Evolutionary conservation across 1,140 invertebrate genomes (phyloP).

Genomic region (Thaumatotibia leucotreta): DNA sequence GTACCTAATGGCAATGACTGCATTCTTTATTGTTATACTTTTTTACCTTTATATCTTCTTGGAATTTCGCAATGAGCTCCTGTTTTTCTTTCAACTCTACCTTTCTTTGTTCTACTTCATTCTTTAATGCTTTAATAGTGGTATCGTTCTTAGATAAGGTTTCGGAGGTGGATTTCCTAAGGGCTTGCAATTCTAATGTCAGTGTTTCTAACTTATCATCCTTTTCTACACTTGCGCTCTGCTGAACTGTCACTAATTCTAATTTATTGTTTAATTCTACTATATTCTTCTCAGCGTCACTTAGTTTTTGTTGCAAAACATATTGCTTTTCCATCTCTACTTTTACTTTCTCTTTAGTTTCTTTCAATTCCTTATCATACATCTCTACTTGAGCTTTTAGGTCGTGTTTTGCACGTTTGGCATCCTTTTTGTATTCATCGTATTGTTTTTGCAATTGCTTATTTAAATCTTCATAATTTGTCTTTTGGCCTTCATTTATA

Average conservation of each 20-base stretch:
- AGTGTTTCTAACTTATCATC: constrained; percentile 64
- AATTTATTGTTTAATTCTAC: constrained; percentile 62
- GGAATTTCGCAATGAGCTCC: constrained; percentile 54
- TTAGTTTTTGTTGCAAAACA: constrained; percentile 57
- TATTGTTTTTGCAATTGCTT: constrained; percentile 64
- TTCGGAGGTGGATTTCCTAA: constrained; percentile 45
- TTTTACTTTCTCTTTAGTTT: constrained; percentile 73
- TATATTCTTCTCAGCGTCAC: constrained; percentile 57
- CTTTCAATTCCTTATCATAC: constrained; percentile 61
- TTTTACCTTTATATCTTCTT: constrained; percentile 66
- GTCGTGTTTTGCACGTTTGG: constrained; percentile 56
- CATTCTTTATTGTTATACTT: too few relatives aligned
- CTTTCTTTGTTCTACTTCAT: constrained; percentile 56
- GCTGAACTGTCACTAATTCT: constrained; percentile 58
- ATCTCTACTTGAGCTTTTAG: constrained; percentile 57
- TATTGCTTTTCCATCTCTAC: constrained; percentile 67
- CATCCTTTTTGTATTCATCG: constrained; percentile 68
- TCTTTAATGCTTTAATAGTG: constrained; percentile 56
- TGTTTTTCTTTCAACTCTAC: constrained; percentile 59
- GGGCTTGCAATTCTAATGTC: constrained; percentile 60
- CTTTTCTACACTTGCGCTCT: constrained; percentile 54
- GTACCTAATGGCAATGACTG: too few relatives aligned
- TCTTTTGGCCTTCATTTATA: constrained; percentile 69
- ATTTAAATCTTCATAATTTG: constrained; percentile 70
- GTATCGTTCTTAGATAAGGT: constrained; percentile 46